These are phyloP conservation scores for Urosaurus nigricauda DNA, from an alignment of 2,797 vertebrate species.

Conservation along the genomic window DNA sequence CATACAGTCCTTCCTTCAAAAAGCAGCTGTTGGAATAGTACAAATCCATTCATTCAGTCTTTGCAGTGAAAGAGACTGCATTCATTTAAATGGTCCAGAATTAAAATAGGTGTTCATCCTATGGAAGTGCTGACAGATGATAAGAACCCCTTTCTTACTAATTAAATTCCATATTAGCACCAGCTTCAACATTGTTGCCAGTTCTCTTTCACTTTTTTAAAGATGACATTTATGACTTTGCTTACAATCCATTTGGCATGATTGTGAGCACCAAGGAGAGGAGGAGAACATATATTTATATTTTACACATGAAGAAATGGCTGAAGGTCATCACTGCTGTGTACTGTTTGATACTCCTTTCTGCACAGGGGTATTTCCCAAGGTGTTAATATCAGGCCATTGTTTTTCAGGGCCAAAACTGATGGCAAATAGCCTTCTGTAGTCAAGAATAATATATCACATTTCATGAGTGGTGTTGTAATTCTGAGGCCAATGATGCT, in stretches of 20 bases:
- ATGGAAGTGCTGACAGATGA: constrained; percentile 83
- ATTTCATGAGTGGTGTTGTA: background rate
- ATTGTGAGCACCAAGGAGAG: constrained; percentile 69
- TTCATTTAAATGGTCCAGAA: constrained; percentile 56
- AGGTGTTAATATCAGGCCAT: background rate
- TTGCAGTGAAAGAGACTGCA: background rate
- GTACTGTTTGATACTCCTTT: constrained; percentile 33
- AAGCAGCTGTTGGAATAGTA: background rate
- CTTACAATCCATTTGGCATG: constrained; percentile 77
- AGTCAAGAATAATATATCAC: background rate
- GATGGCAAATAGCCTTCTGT: background rate
- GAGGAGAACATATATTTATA: constrained; percentile 39
- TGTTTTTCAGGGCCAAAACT: background rate
- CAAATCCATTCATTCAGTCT: background rate
- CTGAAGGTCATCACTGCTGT: background rate
- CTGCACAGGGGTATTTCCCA: background rate
- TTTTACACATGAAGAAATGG: constrained; percentile 35
- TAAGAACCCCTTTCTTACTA: constrained; percentile 76
- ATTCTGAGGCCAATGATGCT: background rate
- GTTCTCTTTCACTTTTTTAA: constrained; percentile 87
- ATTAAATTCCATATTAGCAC: constrained; percentile 76
- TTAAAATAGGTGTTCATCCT: constrained; percentile 73
- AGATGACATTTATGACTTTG: constrained; percentile 81
- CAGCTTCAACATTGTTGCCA: constrained; percentile 68
- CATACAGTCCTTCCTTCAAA: background rate